Evolutionary conservation across 2,797 vertebrate genomes (phyloP).

Genomic region (Sebastolobus altivelis): DNA sequence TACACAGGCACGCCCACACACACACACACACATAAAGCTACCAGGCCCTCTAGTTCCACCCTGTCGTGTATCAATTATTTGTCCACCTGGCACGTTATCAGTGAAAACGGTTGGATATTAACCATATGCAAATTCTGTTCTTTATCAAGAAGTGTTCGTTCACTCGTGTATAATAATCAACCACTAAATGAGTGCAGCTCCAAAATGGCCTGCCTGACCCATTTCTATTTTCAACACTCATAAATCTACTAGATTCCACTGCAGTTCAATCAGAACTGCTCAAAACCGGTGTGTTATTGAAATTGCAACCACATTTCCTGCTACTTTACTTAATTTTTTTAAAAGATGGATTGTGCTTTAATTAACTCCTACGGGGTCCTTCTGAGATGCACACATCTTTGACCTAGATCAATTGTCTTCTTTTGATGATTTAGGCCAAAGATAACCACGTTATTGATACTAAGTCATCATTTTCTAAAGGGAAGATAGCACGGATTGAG

Average conservation of each 20-base stretch:
- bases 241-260: not conserved
- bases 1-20: not conserved
- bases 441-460: not conserved
- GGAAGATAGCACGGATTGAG: not conserved
- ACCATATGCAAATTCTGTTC: constrained; percentile 84
- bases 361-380: not conserved
- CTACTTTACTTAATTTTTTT: not conserved
- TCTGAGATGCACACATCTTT: not conserved
- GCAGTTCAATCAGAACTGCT: not conserved
- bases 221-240: not conserved
- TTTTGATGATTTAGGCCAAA: constrained; percentile 4
- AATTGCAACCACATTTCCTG: not conserved
- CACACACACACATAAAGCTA: not conserved
- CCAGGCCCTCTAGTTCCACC: not conserved
- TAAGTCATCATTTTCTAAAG: not conserved
- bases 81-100: constrained; percentile 77
- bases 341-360: not conserved
- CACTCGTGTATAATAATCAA: constrained; percentile 39
- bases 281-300: not conserved
- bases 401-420: not conserved
- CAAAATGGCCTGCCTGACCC: not conserved
- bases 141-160: constrained; percentile 37
- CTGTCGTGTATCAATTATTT: constrained; percentile 63
- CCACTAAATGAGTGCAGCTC: constrained; percentile 10
- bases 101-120: constrained; percentile 80